phyloP scores from a whole-genome alignment of 2,888 invertebrate species.

The Orthonevra nobilis region DNA sequence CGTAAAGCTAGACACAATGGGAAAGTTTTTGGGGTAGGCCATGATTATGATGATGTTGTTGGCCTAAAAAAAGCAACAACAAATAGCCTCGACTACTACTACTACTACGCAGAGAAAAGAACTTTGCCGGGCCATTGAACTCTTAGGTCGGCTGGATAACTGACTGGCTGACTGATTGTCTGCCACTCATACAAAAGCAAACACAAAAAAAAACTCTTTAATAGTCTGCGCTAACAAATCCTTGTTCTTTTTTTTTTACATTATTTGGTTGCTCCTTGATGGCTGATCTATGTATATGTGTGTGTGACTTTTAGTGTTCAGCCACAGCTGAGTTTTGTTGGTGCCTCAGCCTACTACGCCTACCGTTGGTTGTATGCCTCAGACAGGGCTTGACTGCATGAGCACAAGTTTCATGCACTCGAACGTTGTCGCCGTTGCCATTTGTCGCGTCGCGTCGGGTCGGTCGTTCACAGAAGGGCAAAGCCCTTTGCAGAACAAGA shows the following conservation, averaged over 20 bases:
- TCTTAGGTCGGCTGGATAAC: conserved; percentile 55
- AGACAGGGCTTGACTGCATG: conserved; percentile 53
- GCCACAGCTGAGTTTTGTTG: conserved; percentile 63
- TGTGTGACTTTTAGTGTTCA: conserved; percentile 19
- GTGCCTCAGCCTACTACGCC: conserved; percentile 53
- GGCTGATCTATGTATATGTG: neutral
- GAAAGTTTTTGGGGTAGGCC: conserved; percentile 66
- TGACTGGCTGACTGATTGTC: conserved; percentile 69
- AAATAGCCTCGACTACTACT: conserved; percentile 48
- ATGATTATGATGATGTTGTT: conserved; percentile 70
- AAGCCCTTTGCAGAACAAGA: conserved; percentile 70
- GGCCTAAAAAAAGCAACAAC: conserved; percentile 67
- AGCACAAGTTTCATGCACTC: conserved; percentile 36
- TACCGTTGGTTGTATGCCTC: conserved; percentile 43
- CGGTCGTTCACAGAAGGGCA: conserved; percentile 68
- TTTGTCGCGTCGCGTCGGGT: conserved; percentile 64
- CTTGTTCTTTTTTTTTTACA: conserved; percentile 32
- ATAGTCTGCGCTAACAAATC: conserved; percentile 43
- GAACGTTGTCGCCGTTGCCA: conserved; percentile 71
- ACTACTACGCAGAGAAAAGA: conserved; percentile 41
- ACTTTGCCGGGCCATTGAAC: conserved; percentile 63
- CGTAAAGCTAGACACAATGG: conserved; percentile 64
- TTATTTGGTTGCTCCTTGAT: conserved; percentile 5
- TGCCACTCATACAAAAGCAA: conserved; percentile 47
- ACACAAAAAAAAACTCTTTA: conserved; percentile 39